Evolutionary conservation across 1,140 invertebrate genomes (phyloP).

Genomic region (Bombyx mandarina): DNA sequence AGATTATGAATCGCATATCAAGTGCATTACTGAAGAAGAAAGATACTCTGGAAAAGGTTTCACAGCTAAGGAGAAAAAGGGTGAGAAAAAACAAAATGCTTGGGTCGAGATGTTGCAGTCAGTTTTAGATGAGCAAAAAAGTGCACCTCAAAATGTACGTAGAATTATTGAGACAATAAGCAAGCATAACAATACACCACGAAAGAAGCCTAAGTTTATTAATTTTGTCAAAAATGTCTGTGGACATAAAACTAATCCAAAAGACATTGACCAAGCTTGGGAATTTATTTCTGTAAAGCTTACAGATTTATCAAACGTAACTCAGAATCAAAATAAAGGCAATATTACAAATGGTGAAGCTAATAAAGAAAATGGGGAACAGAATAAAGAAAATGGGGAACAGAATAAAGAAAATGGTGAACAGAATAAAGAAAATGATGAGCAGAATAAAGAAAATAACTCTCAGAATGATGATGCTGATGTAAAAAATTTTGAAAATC

Average conservation of each 20-base stretch:
- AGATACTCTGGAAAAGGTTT: conserved; percentile 91
- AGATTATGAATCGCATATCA: conserved; percentile 87
- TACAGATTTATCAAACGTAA: conserved; percentile 64
- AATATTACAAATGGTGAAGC: conserved; percentile 10
- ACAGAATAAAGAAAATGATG: conserved; percentile 19
- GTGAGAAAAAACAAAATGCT: conserved; percentile 89
- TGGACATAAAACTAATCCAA: conserved; percentile 69
- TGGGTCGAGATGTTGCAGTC: conserved; percentile 89
- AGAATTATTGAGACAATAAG: conserved; percentile 80
- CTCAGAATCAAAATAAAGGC: conserved; percentile 20
- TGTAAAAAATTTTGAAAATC: conserved; percentile 8
- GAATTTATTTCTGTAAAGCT: conserved; percentile 78
- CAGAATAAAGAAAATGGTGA: conserved; percentile 13
- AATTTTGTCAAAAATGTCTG: conserved; percentile 80
- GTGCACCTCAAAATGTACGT: conserved; percentile 71
- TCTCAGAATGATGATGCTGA: conserved; percentile 11
- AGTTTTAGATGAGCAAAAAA: conserved; percentile 76
- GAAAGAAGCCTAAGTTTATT: conserved; percentile 91
- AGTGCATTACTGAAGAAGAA: conserved; percentile 92
- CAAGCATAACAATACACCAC: conserved; percentile 89
- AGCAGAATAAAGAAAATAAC: conserved; percentile 9
- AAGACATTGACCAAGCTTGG: conserved; percentile 78
- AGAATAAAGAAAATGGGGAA: conserved; percentile 13
- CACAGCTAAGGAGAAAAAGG: conserved; percentile 86
- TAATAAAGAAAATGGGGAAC: conserved; percentile 17